Conservation (phyloP, 2,113 vertebrate species). For the Antigone vipio region DNA sequence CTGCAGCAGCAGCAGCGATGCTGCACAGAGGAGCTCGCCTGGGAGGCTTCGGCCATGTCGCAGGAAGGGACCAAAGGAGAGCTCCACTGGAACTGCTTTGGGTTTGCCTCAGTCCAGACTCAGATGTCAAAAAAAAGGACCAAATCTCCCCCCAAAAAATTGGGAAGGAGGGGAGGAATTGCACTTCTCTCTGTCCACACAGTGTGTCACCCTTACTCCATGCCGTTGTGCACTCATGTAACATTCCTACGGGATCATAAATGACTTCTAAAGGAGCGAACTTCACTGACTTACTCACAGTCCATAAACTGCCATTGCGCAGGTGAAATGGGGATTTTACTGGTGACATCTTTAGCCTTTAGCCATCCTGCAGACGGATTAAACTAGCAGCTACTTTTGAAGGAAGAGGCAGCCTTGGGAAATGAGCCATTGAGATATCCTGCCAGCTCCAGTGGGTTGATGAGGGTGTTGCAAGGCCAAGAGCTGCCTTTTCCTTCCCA, state of each 20-base stretch:
- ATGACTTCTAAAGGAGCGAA: not conserved
- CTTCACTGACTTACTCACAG: not conserved
- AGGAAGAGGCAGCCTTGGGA: not conserved
- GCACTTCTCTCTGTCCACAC: constrained; percentile 63
- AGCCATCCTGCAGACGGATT: not conserved
- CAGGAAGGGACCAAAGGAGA: not conserved
- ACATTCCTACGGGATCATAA: not conserved
- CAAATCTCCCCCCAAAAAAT: not conserved
- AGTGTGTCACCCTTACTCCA: constrained; percentile 67
- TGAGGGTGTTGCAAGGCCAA: not conserved
- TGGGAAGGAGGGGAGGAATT: not conserved
- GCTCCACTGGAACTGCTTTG: not conserved
- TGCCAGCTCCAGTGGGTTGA: not conserved
- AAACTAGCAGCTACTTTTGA: not conserved
- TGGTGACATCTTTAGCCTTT: not conserved
- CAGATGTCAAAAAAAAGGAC: not conserved
- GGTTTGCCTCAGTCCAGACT: not conserved
- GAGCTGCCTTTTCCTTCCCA: constrained; percentile 13
- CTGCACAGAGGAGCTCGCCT: not conserved
- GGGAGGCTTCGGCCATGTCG: not conserved
- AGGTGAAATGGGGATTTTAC: not conserved
- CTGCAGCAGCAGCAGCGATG: not conserved
- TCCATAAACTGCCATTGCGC: not conserved
- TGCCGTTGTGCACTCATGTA: not conserved
- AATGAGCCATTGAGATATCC: not conserved